Conservation (phyloP, 2,113 vertebrate species). For the Gymnorhina tibicen region DNA sequence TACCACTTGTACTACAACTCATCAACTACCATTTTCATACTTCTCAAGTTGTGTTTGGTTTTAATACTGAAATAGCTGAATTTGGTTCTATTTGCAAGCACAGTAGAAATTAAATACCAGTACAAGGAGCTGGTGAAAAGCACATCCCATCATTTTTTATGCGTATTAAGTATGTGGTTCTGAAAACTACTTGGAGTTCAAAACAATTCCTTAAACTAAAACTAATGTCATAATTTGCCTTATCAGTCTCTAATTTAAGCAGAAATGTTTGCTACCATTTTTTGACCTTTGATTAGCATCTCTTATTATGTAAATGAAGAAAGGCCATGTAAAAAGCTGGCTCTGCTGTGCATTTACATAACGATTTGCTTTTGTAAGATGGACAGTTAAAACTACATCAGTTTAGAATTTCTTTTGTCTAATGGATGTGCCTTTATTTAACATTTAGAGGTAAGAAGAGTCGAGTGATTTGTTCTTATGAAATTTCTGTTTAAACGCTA, state of each 20-base stretch:
- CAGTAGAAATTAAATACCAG: background rate
- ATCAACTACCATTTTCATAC: background rate
- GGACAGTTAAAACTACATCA: slow-evolving; percentile 50
- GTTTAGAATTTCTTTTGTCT: slow-evolving; percentile 57
- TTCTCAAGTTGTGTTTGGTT: background rate
- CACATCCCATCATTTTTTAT: background rate
- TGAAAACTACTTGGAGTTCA: slow-evolving; percentile 13
- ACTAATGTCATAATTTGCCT: background rate
- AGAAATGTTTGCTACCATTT: background rate
- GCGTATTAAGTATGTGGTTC: background rate
- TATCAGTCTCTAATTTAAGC: background rate
- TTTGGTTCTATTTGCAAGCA: background rate
- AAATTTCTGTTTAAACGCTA: slow-evolving; percentile 36
- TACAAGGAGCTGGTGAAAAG: background rate
- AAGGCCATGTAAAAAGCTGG: background rate
- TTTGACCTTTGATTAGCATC: background rate
- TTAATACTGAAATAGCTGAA: background rate
- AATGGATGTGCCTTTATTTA: slow-evolving; percentile 30
- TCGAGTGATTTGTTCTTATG: background rate
- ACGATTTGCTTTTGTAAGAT: slow-evolving; percentile 41
- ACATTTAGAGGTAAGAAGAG: slow-evolving; percentile 31
- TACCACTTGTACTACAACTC: background rate
- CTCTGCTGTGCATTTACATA: slow-evolving; percentile 45
- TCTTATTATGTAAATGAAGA: slow-evolving; percentile 55
- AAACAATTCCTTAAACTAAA: slow-evolving; percentile 40